These are phyloP conservation scores for sheep (Ovis aries) DNA, from an alignment of 2,113 vertebrate genomes.

Conservation along the genomic window DNA sequence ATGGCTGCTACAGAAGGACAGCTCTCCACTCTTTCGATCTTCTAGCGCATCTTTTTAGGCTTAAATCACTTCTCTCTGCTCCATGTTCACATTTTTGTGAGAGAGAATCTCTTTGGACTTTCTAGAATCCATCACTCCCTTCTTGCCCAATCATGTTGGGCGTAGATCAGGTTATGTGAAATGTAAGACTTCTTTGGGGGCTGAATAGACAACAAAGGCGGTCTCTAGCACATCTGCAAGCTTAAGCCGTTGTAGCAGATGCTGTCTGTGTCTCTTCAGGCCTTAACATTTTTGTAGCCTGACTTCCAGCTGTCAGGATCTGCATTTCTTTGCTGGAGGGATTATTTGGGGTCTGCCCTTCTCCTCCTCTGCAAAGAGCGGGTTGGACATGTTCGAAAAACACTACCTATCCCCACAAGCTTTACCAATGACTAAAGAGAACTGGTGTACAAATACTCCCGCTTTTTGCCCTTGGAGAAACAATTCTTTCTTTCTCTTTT, in stretches of 20 bases:
- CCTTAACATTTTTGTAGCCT: background rate
- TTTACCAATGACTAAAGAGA: background rate
- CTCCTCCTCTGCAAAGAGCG: rapidly evolving
- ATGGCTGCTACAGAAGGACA: background rate
- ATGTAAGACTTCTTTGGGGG: background rate
- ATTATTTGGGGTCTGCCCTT: background rate
- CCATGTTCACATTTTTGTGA: background rate
- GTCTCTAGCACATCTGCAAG: background rate
- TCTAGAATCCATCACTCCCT: background rate
- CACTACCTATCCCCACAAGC: background rate
- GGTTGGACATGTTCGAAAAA: background rate
- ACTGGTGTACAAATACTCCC: background rate
- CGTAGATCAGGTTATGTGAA: background rate
- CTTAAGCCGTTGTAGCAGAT: background rate
- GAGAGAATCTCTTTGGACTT: background rate
- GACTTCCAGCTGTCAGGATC: background rate
- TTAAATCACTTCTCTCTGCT: background rate
- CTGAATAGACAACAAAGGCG: background rate
- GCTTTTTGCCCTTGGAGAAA: background rate
- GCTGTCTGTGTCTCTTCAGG: background rate
- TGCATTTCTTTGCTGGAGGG: background rate
- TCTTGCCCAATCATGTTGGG: background rate
- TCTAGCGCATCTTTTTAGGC: background rate
- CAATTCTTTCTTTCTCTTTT: background rate
- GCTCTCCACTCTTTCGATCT: background rate